phyloP scores from a whole-genome alignment of 2,113 vertebrate genomes.

The Thoracochromis brauschi region DNA sequence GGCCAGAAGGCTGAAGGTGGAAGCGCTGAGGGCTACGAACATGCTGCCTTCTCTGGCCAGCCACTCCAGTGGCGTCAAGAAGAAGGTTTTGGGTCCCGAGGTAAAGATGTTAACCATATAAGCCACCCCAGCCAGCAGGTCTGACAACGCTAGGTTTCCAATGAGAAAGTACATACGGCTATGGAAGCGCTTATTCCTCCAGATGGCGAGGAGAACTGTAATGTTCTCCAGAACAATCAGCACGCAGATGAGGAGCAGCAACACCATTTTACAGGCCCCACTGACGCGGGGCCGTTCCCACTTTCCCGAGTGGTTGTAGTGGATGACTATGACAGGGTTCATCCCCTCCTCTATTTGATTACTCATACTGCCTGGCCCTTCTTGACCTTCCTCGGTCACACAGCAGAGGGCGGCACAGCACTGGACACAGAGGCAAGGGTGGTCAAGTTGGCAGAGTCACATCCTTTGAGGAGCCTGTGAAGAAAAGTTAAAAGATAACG shows the following conservation, averaged over 20 bases:
- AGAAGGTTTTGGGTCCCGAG: constrained; percentile 66
- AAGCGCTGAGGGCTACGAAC: constrained; percentile 75
- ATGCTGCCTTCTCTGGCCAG: constrained; percentile 75
- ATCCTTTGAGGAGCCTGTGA: constrained; percentile 5
- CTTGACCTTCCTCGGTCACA: constrained; percentile 28
- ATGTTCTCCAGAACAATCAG: constrained; percentile 75
- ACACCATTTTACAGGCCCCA: constrained; percentile 48
- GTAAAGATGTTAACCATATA: constrained; percentile 74
- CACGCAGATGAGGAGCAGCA: constrained; percentile 68
- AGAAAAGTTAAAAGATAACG: background rate
- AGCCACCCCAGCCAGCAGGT: constrained; percentile 74
- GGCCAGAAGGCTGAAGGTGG: constrained; percentile 74
- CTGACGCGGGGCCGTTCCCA: constrained; percentile 51
- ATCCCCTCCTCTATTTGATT: constrained; percentile 53
- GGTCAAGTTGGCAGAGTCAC: constrained; percentile 12
- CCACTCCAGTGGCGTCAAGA: constrained; percentile 69
- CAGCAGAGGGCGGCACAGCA: constrained; percentile 67
- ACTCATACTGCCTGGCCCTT: constrained; percentile 34
- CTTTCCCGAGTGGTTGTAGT: constrained; percentile 77
- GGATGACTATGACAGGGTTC: constrained; percentile 57
- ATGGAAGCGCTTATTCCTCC: constrained; percentile 74
- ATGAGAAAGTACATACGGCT: constrained; percentile 76
- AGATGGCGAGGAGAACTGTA: constrained; percentile 70
- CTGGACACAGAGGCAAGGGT: constrained; percentile 6
- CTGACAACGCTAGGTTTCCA: constrained; percentile 74